Evolutionary conservation across 2,113 vertebrate species (phyloP), one percentile per base, ranked within the genome.

Genomic region (Campylomormyrus numenius): DNA sequence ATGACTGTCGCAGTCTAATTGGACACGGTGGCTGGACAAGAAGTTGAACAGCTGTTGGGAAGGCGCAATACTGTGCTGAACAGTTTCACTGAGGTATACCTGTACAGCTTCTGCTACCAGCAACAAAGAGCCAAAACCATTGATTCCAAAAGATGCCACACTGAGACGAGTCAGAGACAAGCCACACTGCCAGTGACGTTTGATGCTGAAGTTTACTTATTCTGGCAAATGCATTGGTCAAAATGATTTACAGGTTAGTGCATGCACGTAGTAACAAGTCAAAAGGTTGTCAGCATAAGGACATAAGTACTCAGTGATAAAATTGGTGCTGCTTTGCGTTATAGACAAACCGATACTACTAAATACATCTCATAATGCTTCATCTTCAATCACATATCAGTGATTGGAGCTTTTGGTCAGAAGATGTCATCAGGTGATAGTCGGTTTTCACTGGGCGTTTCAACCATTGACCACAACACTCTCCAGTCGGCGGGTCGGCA

Each of bases 11-110:
- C 21, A 13, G 88, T 70, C 46, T 89, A 89, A 89, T 77, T 80
- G 88, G 62, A 70, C n/a, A 89, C 45, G 66, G 45, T 74, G 45
- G 88, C 88, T 74, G 88, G 62, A 89, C 39, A 62, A n/a, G 24
- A 50, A 46, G 13, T 70, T 48, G 70, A 89, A 74, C 53, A 49
- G 27, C 27, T 56, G 48, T 17, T 53, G 19, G 31, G 48, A 21
- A 48, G 56, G 53, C 4, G 7, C 11, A 0, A 24, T 31, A 42
- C 31, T 62, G 19, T 50, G 58, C 56, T 88, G 10, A 35, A 56
- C 39, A 46, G 87, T 31, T 21, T 21, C 31, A n/a, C 7, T 80
- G 45, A 52, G n/a, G 15, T 74, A 31, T 46, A 46, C 35, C 53
- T 46, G 27, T 66, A 7, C 19, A 88, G 27, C 35, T 66, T 3